Evolutionary conservation across 2,797 vertebrate genomes (phyloP), one percentile per base, ranked within the genome.

Genomic region (Acomys russatus): DNA sequence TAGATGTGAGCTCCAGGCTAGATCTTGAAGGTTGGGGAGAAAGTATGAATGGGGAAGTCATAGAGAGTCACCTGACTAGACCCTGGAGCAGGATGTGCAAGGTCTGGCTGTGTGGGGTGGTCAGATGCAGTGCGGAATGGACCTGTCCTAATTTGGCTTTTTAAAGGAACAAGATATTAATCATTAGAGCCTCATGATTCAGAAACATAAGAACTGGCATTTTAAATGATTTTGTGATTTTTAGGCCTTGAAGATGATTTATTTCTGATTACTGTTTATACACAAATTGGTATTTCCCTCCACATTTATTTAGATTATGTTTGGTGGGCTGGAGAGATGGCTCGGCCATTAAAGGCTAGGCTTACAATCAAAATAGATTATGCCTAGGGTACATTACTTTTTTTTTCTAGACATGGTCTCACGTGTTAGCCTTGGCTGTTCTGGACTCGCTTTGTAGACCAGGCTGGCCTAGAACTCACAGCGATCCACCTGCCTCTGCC

Each of bases 251-350:
- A 94, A 51, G 79, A 68, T 68, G 17, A 71, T 63, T 70, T 54
- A 51, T 89, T 74, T 74, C 73, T 68, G 56, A 35, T 90, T 90
- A 49, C 54, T 92, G 51, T 80, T 94, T 76, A 35, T 23, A 44
- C 44, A 90, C 38, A 66, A 84, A 61, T 89, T 38, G 59, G 70
- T 82, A 30, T 94, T 87, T 90, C 44, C n/a, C 3, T 11, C 77
- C 51, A 49, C 51, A 23, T 30, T 76, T 23, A 70, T 70, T 54
- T 82, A 49, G 68, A 70, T 83, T 59, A 59, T 59, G 25, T 73
- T 71, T 85, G 83, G 64, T 70, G 64, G 83, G 44, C 44, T 85
- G 49, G 10, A n/a, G 64, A 85, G 30, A 85, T 51, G 83, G 83
- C 38, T 85, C 44, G 70, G 18, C 44, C 49, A 14, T 85, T 85